These are phyloP conservation scores for Platynereis dumerilii DNA, from an alignment of 2,888 invertebrate species.

Conservation along the genomic window DNA sequence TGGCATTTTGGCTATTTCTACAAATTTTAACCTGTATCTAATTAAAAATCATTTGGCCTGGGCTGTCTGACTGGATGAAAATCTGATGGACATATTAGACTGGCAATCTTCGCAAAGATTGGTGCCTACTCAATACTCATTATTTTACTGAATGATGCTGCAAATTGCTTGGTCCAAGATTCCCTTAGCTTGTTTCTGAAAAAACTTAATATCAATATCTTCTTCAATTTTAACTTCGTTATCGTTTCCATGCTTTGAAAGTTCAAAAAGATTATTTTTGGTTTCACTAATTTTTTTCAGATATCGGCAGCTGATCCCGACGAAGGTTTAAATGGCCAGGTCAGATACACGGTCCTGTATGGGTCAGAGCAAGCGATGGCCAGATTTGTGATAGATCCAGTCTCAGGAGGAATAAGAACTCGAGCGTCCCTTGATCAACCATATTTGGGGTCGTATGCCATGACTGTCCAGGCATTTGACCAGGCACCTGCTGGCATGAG, in stretches of 20 bases:
- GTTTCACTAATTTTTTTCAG: slow-evolving; percentile 6
- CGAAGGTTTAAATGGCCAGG: slow-evolving; percentile 22
- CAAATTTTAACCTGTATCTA: too few relatives aligned
- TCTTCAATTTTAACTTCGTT: background rate
- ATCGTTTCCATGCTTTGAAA: background rate
- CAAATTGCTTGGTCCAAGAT: background rate
- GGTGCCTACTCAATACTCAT: too few relatives aligned
- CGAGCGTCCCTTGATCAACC: slow-evolving; percentile 11
- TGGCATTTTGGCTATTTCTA: too few relatives aligned
- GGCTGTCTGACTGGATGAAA: too few relatives aligned
- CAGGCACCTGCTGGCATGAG: slow-evolving; percentile 16
- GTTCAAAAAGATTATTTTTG: too few relatives aligned
- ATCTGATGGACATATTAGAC: too few relatives aligned
- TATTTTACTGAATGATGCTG: background rate
- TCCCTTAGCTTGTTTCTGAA: background rate
- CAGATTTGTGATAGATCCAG: slow-evolving; percentile 19
- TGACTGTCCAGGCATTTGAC: slow-evolving; percentile 26
- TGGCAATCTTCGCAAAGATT: too few relatives aligned
- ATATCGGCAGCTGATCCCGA: slow-evolving; percentile 23
- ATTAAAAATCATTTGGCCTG: too few relatives aligned
- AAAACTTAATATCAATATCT: background rate
- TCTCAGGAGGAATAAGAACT: slow-evolving; percentile 17
- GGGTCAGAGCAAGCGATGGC: slow-evolving; percentile 20
- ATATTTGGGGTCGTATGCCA: slow-evolving; percentile 1
- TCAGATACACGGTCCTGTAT: slow-evolving; percentile 22